phyloP scores from a whole-genome alignment of 2,113 vertebrate species.

The Mobula birostris region DNA sequence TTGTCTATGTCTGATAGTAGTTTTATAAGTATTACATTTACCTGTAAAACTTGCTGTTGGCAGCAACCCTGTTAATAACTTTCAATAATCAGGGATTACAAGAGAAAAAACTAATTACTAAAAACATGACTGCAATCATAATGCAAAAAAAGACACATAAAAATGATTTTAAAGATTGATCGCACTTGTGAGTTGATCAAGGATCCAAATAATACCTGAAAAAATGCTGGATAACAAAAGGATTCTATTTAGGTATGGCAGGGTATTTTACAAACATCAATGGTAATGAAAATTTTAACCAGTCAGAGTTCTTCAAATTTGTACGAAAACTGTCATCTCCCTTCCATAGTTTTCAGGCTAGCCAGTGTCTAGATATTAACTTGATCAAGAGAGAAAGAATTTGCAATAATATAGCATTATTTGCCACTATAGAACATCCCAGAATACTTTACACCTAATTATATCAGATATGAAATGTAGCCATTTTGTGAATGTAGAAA shows the following conservation, averaged over 20 bases:
- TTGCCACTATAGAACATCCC: background rate
- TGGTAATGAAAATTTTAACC: background rate
- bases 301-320: background rate
- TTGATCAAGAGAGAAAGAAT: background rate
- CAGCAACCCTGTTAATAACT: background rate
- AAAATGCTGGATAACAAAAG: background rate
- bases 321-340: background rate
- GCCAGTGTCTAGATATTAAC: background rate
- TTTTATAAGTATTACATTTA: background rate
- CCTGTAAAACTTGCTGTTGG: background rate
- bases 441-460: background rate
- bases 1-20: background rate
- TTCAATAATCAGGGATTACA: background rate
- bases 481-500: background rate
- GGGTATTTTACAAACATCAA: background rate
- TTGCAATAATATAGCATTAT: background rate
- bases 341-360: background rate
- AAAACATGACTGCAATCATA: background rate
- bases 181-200: background rate
- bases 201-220: background rate
- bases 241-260: background rate
- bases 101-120: background rate
- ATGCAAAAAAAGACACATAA: too few relatives aligned
- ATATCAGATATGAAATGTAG: background rate
- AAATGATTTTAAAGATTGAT: background rate